Evolutionary conservation across 2,797 vertebrate genomes (phyloP).

Genomic region (Intellagama lesueurii): DNA sequence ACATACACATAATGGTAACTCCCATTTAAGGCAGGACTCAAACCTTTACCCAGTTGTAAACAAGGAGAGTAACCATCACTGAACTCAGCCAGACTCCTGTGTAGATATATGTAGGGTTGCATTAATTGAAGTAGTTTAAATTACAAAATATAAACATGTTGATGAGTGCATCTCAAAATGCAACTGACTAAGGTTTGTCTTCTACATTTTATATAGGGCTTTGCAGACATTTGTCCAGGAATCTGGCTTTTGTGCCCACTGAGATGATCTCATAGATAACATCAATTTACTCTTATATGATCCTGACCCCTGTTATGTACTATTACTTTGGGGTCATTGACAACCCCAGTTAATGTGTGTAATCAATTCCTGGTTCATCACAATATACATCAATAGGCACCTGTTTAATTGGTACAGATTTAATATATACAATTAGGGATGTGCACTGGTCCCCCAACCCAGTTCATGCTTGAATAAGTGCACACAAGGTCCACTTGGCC

Average conservation of each 20-base stretch:
- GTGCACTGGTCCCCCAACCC: no score
- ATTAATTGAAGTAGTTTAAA: background rate
- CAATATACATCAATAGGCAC: conserved; percentile 54
- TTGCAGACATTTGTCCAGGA: conserved; percentile 50
- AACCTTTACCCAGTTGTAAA: background rate
- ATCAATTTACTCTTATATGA: conserved; percentile 18
- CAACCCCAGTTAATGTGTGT: conserved; percentile 26
- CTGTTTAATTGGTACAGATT: conserved; percentile 48
- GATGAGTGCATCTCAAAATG: conserved; percentile 5
- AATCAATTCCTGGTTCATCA: conserved; percentile 54
- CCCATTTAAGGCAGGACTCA: background rate
- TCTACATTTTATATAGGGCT: conserved; percentile 40
- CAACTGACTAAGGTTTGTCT: conserved; percentile 33
- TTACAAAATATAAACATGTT: background rate
- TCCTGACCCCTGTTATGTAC: conserved; percentile 4
- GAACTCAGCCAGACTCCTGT: background rate
- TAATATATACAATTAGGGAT: no score
- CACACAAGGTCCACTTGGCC: conserved; percentile 25
- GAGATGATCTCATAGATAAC: conserved; percentile 53
- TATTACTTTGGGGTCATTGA: conserved; percentile 48
- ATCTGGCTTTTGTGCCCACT: conserved; percentile 32
- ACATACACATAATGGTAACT: background rate
- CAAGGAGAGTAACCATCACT: background rate
- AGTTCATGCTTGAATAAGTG: no score
- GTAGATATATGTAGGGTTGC: background rate